Evolutionary conservation across 2,113 vertebrate species (phyloP).

Genomic region (Morphnarchus princeps): DNA sequence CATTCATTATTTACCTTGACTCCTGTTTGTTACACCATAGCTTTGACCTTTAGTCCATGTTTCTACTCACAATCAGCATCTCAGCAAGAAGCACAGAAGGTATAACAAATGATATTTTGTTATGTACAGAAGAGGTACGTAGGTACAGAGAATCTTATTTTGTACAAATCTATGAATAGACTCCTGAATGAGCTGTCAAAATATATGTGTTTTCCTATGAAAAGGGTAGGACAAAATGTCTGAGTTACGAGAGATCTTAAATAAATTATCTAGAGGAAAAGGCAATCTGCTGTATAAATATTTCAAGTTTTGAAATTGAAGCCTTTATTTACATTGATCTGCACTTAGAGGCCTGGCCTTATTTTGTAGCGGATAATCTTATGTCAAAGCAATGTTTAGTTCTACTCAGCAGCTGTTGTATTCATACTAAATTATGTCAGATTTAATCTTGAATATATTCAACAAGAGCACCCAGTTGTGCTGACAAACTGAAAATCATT

Average conservation of each 20-base stretch:
- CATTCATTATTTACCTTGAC: neutral
- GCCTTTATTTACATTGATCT: neutral
- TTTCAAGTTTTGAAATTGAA: neutral
- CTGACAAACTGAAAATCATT: neutral
- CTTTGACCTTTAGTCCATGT: neutral
- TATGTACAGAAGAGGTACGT: neutral
- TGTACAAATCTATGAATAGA: neutral
- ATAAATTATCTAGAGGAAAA: neutral
- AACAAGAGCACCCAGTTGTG: conserved; percentile 4
- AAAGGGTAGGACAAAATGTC: neutral
- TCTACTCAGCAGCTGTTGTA: neutral
- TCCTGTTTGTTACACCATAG: neutral
- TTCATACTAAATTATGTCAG: conserved; percentile 11
- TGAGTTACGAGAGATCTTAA: neutral
- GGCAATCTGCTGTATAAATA: neutral
- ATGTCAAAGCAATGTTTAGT: neutral
- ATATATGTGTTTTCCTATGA: neutral
- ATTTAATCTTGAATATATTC: neutral
- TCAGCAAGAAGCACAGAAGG: neutral
- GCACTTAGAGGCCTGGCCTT: neutral
- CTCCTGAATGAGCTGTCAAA: neutral
- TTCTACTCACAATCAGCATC: neutral
- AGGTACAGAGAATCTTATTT: neutral
- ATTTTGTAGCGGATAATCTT: neutral
- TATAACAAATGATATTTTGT: neutral